phyloP scores from a whole-genome alignment of 2,888 invertebrate species.

The Hoplodrina ambigua region DNA sequence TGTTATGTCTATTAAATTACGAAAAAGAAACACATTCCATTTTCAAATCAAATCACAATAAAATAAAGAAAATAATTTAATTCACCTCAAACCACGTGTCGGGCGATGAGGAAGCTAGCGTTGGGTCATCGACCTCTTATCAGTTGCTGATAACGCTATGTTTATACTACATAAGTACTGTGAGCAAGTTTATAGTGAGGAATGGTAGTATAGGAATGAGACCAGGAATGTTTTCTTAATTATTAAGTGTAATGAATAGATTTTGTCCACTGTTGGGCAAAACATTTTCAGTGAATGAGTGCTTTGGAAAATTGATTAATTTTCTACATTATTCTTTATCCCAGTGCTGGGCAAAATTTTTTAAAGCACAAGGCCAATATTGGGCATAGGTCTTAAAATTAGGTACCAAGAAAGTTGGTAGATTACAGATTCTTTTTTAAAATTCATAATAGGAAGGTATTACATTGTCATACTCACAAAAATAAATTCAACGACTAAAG shows the following conservation, averaged over 20 bases:
- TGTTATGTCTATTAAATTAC: too few species aligned
- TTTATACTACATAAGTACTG: conserved; percentile 67
- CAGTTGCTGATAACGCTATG: conserved; percentile 78
- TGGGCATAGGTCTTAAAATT: background rate
- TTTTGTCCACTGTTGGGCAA: conserved; percentile 13
- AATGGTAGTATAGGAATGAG: conserved; percentile 17
- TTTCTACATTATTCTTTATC: background rate
- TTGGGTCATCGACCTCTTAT: conserved; percentile 79
- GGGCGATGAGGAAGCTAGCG: conserved; percentile 71
- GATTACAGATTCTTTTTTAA: too few species aligned
- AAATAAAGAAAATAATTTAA: conserved; percentile 41
- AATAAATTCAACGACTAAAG: too few species aligned
- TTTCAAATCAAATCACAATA: conserved; percentile 14
- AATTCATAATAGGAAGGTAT: too few species aligned
- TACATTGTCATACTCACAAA: too few species aligned
- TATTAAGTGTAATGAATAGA: background rate
- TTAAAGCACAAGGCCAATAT: background rate
- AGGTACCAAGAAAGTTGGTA: too few species aligned
- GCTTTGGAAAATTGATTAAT: background rate
- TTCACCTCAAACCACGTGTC: conserved; percentile 73
- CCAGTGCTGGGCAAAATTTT: background rate
- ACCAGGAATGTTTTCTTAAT: background rate
- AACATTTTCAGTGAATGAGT: accelerated
- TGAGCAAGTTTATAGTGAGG: conserved; percentile 37
- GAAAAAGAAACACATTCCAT: background rate